phyloP scores from a whole-genome alignment of 2,797 vertebrate species.

The Florisuga fusca region DNA sequence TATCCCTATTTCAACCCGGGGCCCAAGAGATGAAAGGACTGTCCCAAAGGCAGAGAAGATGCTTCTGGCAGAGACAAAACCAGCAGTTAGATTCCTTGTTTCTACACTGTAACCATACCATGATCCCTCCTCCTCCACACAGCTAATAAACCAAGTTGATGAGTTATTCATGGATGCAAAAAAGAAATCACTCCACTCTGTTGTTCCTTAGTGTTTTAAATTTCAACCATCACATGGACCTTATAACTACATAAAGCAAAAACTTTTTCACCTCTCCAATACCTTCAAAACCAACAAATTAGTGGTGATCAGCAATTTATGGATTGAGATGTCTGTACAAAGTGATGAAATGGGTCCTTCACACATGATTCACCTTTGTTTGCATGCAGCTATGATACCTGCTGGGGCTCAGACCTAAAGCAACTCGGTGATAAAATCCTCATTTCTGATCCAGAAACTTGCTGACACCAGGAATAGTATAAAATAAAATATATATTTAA shows the following conservation, averaged over 20 bases:
- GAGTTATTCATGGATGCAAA: background rate
- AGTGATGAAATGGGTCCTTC: background rate
- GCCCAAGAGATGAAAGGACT: background rate
- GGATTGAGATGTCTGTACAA: background rate
- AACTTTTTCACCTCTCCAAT: background rate
- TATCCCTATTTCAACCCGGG: background rate
- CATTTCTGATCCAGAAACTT: background rate
- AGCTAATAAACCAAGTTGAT: background rate
- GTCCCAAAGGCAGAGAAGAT: conserved; percentile 25
- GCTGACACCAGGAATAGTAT: background rate
- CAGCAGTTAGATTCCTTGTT: conserved; percentile 4
- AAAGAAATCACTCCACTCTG: background rate
- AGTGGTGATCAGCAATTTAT: background rate
- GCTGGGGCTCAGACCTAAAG: background rate
- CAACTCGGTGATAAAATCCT: background rate
- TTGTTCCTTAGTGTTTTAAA: background rate
- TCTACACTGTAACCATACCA: background rate
- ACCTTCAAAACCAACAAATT: background rate
- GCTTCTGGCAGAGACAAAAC: conserved; percentile 37
- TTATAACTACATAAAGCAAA: background rate
- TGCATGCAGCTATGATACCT: background rate
- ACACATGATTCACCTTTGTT: accelerated
- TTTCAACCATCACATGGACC: background rate
- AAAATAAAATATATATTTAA: background rate
- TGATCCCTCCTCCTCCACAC: conserved; percentile 7